Evolutionary conservation across 1,140 invertebrate species (phyloP).

Genomic region (Rhysida immarginata): DNA sequence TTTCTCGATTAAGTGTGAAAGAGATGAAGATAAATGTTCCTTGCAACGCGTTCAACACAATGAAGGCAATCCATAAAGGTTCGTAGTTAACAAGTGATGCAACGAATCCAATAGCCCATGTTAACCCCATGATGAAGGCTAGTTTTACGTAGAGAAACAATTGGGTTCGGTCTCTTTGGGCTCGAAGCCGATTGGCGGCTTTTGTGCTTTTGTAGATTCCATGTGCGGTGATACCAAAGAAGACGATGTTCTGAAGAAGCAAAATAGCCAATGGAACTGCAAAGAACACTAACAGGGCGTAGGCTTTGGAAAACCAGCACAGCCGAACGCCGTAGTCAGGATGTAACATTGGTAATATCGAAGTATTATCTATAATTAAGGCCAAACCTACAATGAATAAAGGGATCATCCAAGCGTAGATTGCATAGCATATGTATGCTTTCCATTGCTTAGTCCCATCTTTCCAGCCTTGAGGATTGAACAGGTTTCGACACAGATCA

Average conservation of each 20-base stretch:
- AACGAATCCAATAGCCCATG: conserved; percentile 34
- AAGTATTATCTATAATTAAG: no score
- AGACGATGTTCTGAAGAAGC: conserved; percentile 26
- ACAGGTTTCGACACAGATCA: no score
- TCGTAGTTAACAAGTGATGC: conserved; percentile 25
- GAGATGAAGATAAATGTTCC: conserved; percentile 41
- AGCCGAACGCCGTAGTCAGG: no score
- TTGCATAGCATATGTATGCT: no score
- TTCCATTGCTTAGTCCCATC: no score
- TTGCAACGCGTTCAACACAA: conserved; percentile 25
- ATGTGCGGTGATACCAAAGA: conserved; percentile 29
- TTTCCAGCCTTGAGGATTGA: no score
- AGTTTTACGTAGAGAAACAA: conserved; percentile 35
- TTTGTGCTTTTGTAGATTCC: conserved; percentile 35
- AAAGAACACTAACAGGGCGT: conserved; percentile 28
- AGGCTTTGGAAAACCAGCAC: conserved; percentile 26
- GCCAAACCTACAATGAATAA: no score
- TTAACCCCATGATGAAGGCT: conserved; percentile 34
- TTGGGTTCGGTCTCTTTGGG: conserved; percentile 19
- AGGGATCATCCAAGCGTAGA: no score
- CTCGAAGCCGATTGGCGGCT: conserved; percentile 10
- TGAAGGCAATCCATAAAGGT: conserved; percentile 25
- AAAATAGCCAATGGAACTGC: conserved; percentile 28
- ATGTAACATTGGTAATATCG: no score
- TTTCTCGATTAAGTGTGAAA: conserved; percentile 38